Evolutionary conservation across 2,888 invertebrate genomes (phyloP), one percentile per base, ranked within the genome.

Genomic region (Drosophila helvetica): DNA sequence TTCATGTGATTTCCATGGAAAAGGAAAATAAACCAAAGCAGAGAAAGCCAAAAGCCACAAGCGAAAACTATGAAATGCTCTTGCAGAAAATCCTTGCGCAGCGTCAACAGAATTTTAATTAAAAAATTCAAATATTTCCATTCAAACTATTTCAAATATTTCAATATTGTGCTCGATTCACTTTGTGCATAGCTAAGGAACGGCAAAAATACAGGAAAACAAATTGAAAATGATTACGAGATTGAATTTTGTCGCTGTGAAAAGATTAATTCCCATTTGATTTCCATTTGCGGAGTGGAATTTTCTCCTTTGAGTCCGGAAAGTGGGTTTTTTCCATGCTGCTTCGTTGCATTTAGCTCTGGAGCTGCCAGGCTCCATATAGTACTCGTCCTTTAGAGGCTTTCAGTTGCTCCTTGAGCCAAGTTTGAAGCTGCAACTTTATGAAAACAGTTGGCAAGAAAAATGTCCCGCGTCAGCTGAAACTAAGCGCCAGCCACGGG

Each of bases 391-490:
- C 48, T 68, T 66, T 17, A n/a, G 17, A 4, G 33, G 9, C 43
- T 45, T 22, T 65, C 22, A 47, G 53, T 12, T 42, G 57, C 52
- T 45, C 47, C 56, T 68, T 47, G n/a, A 45, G 57, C 15, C 51
- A 69, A 67, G 38, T 69, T 69, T 68, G 46, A 68, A 68, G 67
- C 47, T 48, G 42, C 42, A 53, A 65, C 33, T 66, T 66, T 55
- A 33, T 50, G 43, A 64, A 46, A 15, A 58, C 43, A 65, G 56
- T 65, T 65, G 57, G 19, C 47, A 56, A 50, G 56, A 58, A 66
- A 50, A 63, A 66, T 25, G 12, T 19, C 45, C 53, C 4, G 19
- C 27, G 56, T 52, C 68, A 57, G 58, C 66, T 58, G 42, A 58
- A 66, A 66, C 42, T 68, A 58, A 68, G 66, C 53, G 53, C 19